Evolutionary conservation across 2,888 invertebrate species (phyloP), one percentile per base, ranked within the genome.

Genomic region (Acrobasis suavella): DNA sequence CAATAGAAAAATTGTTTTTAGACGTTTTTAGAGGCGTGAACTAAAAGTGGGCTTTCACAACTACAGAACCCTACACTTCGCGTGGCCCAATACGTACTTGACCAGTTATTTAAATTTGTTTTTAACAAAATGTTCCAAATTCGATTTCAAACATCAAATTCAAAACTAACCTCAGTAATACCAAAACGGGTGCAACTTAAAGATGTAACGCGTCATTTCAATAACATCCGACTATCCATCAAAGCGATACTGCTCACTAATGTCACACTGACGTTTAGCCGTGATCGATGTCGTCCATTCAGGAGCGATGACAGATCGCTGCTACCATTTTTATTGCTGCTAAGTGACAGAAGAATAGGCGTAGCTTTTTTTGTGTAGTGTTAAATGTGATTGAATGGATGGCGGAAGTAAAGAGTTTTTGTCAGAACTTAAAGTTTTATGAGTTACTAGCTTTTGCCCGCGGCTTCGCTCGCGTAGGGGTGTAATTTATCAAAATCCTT

Each of bases 281-380:
- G 14, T 56, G 56, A 56, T 56, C 66, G 67, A 71, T 70, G 72
- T 68, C 66, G 71, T 74, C 72, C 37, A 67, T 67, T 67, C 64
- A 70, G 63, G 72, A 71, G 64, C 65, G 62, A 65, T 83, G 86
- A 86, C 82, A 61, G 80, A 86, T 85, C 68, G 67, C 58, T 72
- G 77, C 76, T 77, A 80, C 80, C 72, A 75, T 75, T 77, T 73
- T 64, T 62, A 73, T 72, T 69, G 63, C 55, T 58, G 52, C 15
- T 60, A 50, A 50, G 39, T 64, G 56, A 46, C 59, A 50, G 55
- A 61, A 65, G 70, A 68, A 67, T 61, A 46, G 32, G 46, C 37
- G 49, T 9, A 52, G 66, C 69, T 74, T 68, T 87, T 85, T 89
- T 90, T 89, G 89, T 85, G 86, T 82, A 1, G 32, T 32, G 32